Conservation (phyloP, 2,797 vertebrate genomes). For the Characodon lateralis region DNA sequence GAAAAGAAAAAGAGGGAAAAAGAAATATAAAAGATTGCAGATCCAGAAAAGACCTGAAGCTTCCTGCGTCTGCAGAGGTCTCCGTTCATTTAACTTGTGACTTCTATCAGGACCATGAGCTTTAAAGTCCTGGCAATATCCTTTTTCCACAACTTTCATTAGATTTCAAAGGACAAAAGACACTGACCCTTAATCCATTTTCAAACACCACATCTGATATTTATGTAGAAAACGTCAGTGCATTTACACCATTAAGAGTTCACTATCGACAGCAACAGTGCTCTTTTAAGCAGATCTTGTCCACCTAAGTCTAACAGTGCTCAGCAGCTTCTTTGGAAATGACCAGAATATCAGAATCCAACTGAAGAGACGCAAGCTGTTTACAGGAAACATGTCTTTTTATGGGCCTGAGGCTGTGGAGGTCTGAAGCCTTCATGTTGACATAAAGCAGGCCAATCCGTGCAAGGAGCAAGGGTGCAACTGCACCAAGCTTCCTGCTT, state of each 20-base stretch:
- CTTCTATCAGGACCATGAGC: conserved; percentile 51
- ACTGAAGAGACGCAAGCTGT: neutral
- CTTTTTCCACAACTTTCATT: neutral
- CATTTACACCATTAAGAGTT: neutral
- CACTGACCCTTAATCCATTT: neutral
- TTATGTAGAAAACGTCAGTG: neutral
- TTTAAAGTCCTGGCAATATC: conserved; percentile 26
- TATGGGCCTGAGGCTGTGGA: neutral
- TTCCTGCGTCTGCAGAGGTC: conserved; percentile 38
- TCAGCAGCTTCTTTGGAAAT: neutral
- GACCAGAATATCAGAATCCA: neutral
- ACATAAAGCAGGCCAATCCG: neutral
- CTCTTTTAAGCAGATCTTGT: neutral
- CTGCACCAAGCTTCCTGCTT: neutral
- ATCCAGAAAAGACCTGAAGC: conserved; percentile 23
- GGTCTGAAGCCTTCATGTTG: neutral
- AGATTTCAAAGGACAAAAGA: neutral
- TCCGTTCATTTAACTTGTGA: conserved; percentile 59
- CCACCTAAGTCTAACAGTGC: neutral
- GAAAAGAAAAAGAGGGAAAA: neutral
- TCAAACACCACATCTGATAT: neutral
- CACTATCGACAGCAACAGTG: neutral
- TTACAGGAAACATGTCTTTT: neutral
- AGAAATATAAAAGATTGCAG: conserved; percentile 18
- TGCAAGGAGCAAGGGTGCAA: neutral